phyloP scores from a whole-genome alignment of 2,888 invertebrate genomes.

The Nymphalis urticae region DNA sequence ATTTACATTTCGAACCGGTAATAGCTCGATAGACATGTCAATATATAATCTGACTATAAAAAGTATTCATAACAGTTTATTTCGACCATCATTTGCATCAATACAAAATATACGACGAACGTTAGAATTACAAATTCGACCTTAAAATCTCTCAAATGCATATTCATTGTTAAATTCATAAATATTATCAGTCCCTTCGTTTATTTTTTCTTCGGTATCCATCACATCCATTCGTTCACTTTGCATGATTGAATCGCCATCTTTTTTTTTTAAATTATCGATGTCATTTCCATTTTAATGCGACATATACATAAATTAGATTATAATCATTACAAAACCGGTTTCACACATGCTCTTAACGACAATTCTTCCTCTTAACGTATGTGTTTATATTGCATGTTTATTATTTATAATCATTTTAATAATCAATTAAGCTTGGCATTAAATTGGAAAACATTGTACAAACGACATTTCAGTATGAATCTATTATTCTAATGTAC shows the following conservation, averaged over 20 bases:
- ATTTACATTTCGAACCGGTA: no score
- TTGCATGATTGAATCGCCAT: neutral
- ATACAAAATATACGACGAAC: no score
- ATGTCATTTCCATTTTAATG: constrained; percentile 5
- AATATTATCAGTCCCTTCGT: no score
- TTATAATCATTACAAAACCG: constrained; percentile 10
- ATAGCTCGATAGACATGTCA: no score
- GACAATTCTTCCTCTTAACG: constrained; percentile 4
- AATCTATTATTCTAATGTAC: neutral
- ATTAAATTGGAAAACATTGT: neutral
- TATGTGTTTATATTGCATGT: constrained; percentile 6
- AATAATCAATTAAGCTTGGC: neutral
- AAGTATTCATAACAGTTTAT: no score
- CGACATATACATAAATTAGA: constrained; percentile 6
- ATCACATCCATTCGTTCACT: neutral
- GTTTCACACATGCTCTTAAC: constrained; percentile 13
- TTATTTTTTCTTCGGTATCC: no score
- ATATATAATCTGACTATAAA: no score
- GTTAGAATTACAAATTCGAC: no score
- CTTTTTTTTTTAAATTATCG: neutral
- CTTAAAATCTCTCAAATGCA: no score
- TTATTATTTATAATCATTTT: constrained; percentile 8
- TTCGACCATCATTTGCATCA: no score
- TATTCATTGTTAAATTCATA: no score
- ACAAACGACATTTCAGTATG: neutral